These are phyloP conservation scores for Serilophus lunatus DNA, from an alignment of 2,113 vertebrate species.

Conservation along the genomic window DNA sequence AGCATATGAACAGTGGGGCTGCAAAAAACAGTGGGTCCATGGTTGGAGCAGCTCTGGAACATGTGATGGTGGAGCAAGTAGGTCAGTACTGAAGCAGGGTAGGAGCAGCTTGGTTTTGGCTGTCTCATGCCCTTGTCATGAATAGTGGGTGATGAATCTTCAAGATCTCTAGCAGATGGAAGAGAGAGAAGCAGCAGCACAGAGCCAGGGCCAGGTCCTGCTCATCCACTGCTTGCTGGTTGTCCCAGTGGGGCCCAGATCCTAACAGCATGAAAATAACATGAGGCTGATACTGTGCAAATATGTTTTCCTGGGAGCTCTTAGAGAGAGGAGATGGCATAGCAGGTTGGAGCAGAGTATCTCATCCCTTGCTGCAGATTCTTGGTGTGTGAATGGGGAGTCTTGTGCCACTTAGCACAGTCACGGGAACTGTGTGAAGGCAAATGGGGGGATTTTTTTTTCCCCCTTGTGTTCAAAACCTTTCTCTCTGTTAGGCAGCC, in stretches of 20 bases:
- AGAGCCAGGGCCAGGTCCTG: not conserved
- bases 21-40: not conserved
- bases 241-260: not conserved
- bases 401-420: not conserved
- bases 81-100: not conserved
- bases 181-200: not conserved
- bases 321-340: not conserved
- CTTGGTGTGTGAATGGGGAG: not conserved
- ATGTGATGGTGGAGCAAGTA: not conserved
- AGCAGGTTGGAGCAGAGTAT: not conserved
- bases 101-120: not conserved
- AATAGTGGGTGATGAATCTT: not conserved
- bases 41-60: not conserved
- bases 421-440: not conserved
- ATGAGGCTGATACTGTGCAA: not conserved
- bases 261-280: not conserved
- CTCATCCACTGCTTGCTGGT: not conserved
- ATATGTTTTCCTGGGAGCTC: not conserved
- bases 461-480: not conserved
- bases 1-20: not conserved
- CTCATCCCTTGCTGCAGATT: not conserved
- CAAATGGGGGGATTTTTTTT: not conserved
- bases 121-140: not conserved
- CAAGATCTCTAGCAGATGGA: not conserved
- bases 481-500: not conserved